Conservation (phyloP, 64 coral and sea anemone species). For the Astreopora myriophthalma region DNA sequence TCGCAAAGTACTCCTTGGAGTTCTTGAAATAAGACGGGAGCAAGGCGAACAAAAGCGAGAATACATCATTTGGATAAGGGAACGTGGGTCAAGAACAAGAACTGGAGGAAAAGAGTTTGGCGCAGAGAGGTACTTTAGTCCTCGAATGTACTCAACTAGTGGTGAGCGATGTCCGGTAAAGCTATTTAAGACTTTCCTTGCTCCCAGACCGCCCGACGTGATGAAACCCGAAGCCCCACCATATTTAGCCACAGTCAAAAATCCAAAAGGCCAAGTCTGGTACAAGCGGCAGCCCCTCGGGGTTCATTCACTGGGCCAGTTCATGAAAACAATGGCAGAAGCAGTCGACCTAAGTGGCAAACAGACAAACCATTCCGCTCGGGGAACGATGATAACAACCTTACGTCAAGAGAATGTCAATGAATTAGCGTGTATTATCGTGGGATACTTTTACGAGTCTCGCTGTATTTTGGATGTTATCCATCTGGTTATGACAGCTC, state of each 20-base stretch:
- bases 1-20: not conserved
- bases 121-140: slow-evolving; percentile 20
- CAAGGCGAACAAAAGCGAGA: not conserved
- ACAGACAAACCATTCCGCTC: slow-evolving; percentile 3
- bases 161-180: slow-evolving; percentile 50
- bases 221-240: slow-evolving; percentile 1
- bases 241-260: slow-evolving; percentile 7
- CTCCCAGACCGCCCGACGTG: slow-evolving; percentile 1
- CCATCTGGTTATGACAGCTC: too few species aligned
- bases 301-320: not conserved
- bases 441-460: too few species aligned
- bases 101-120: not conserved
- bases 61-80: slow-evolving; percentile 50
- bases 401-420: not conserved
- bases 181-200: slow-evolving; percentile 22
- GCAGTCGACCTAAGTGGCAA: not conserved
- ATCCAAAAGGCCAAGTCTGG: not conserved
- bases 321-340: slow-evolving; percentile 37
- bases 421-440: too few species aligned
- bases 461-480: too few species aligned
- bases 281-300: slow-evolving; percentile 25
- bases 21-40: slow-evolving; percentile 11
- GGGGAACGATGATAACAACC: slow-evolving; percentile 6
- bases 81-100: slow-evolving; percentile 62
- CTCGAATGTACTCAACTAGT: slow-evolving; percentile 3